Conservation (phyloP, 2,888 invertebrate species). For the Litoditis marina region DNA sequence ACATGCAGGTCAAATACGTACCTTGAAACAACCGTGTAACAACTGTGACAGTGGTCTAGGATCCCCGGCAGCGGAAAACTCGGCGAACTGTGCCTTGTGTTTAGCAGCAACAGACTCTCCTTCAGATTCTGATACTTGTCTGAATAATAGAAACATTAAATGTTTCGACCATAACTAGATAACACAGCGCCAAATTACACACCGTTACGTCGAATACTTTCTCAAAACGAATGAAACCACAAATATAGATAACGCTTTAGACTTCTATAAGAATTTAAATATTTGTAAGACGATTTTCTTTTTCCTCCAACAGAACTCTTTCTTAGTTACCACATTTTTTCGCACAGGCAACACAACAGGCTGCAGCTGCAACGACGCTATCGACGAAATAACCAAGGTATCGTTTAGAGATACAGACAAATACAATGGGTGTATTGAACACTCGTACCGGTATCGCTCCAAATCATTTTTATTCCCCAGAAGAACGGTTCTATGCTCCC, state of each 20-base stretch:
- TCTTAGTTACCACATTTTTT: no score
- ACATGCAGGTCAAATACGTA: no score
- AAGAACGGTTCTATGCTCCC: conserved; percentile 63
- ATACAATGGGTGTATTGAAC: not conserved
- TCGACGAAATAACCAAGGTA: no score
- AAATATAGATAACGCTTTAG: no score
- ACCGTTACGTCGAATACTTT: no score
- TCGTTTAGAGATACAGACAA: not conserved
- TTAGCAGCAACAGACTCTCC: conserved; percentile 44
- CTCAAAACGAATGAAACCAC: no score
- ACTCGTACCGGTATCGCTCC: conserved; percentile 64
- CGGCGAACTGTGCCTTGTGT: conserved; percentile 45
- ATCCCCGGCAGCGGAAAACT: conserved; percentile 47
- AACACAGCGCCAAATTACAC: no score
- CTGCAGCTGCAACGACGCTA: no score
- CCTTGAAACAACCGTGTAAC: conserved; percentile 40
- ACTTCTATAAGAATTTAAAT: no score
- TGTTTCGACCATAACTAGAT: not conserved
- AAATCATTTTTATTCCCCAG: conserved; percentile 66
- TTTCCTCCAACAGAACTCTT: no score
- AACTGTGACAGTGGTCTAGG: conserved; percentile 38
- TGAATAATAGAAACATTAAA: conserved; percentile 12
- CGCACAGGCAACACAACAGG: no score
- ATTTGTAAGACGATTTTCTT: no score
- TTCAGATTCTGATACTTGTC: conserved; percentile 51